phyloP scores from a whole-genome alignment of 2,113 vertebrate species.

The Lophura nycthemera region DNA sequence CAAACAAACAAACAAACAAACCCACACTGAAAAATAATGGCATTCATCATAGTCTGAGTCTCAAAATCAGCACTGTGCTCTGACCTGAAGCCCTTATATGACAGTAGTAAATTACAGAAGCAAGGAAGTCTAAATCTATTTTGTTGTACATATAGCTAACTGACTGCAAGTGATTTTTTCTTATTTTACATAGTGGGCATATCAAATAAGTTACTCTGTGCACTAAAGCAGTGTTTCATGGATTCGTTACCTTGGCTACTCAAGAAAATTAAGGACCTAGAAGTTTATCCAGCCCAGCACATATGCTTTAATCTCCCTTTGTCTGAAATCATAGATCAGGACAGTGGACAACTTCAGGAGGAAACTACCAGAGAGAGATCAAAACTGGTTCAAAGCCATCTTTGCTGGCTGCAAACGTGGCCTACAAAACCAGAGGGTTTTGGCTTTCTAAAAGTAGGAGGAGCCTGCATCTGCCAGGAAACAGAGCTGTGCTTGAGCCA shows the following conservation, averaged over 20 bases:
- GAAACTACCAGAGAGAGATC: constrained; percentile 77
- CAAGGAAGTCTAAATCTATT: background rate
- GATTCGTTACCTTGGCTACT: background rate
- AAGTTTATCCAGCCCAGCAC: background rate
- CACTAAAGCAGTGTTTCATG: background rate
- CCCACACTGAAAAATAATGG: background rate
- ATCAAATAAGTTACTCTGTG: background rate
- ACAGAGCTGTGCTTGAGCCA: constrained; percentile 82
- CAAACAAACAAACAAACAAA: background rate
- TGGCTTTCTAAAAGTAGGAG: constrained; percentile 81
- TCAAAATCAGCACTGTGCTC: background rate
- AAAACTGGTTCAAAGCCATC: constrained; percentile 79
- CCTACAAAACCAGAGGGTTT: constrained; percentile 83
- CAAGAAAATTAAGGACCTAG: background rate
- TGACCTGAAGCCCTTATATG: background rate
- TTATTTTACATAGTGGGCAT: background rate
- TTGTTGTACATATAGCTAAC: background rate
- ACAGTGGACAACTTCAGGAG: constrained; percentile 31
- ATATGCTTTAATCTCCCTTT: background rate
- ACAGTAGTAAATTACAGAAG: background rate
- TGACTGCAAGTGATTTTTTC: background rate
- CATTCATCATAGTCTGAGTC: background rate
- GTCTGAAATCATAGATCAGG: constrained; percentile 40
- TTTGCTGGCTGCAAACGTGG: constrained; percentile 83
- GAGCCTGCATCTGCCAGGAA: constrained; percentile 74